These are phyloP conservation scores for Sebastes schlegelii DNA, from an alignment of 2,113 vertebrate genomes.

Conservation along the genomic window DNA sequence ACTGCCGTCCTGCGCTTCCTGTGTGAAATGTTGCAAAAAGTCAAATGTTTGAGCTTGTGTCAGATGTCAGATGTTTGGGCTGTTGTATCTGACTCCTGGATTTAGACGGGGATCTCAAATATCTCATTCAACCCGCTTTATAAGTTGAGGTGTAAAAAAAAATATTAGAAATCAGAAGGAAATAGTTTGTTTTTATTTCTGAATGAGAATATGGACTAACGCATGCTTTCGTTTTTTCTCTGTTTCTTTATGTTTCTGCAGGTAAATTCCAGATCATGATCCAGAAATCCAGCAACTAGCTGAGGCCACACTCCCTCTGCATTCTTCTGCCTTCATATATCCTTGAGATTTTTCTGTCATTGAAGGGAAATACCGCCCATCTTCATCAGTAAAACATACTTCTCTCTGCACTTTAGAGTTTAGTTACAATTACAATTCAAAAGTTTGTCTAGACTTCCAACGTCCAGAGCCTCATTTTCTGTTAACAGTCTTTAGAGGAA, in stretches of 20 bases:
- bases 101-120: background rate
- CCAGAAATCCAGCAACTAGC: constrained; percentile 89
- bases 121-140: background rate
- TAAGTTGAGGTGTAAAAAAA: background rate
- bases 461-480: background rate
- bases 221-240: background rate
- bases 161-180: background rate
- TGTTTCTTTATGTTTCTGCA: constrained; percentile 67
- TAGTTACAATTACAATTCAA: background rate
- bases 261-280: constrained; percentile 99
- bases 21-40: background rate
- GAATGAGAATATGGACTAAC: background rate
- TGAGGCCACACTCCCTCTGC: constrained; percentile 31
- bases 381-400: background rate
- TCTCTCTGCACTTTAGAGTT: background rate
- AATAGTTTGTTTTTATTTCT: background rate
- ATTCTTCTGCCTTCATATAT: constrained; percentile 16
- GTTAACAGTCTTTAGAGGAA: too few relatives aligned
- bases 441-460: too few relatives aligned
- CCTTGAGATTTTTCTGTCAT: constrained; percentile 15
- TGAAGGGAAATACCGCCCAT: constrained; percentile 7
- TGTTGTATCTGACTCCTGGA: background rate
- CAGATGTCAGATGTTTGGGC: background rate
- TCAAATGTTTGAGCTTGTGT: background rate
- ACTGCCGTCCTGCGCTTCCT: too few relatives aligned